Conservation (phyloP, 2,888 invertebrate genomes). For the Drosophila diplacantha region DNA sequence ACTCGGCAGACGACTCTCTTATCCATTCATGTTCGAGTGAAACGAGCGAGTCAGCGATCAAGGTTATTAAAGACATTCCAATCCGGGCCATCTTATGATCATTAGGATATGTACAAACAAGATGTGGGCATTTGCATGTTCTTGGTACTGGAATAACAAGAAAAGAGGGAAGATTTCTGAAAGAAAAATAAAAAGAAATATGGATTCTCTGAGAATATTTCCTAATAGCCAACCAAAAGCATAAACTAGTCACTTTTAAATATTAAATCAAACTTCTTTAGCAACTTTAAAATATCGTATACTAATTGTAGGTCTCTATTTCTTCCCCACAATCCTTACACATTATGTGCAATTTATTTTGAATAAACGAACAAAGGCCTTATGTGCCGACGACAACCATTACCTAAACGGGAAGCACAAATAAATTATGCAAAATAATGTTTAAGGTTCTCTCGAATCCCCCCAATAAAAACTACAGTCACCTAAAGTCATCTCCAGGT, state of each 20-base stretch:
- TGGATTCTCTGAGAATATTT: too few relatives aligned
- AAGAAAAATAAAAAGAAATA: not conserved
- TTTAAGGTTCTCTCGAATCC: constrained; percentile 13
- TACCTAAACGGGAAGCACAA: constrained; percentile 19
- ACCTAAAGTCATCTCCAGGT: constrained; percentile 23
- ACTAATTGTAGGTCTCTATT: too few relatives aligned
- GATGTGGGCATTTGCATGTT: constrained; percentile 15
- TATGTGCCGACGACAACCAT: constrained; percentile 6
- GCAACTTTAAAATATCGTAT: too few relatives aligned
- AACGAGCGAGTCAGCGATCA: constrained; percentile 23
- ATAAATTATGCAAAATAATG: constrained; percentile 35
- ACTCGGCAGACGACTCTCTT: constrained; percentile 36
- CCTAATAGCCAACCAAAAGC: not conserved
- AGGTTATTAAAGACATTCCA: constrained; percentile 35
- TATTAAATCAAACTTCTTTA: too few relatives aligned
- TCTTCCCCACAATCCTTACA: not conserved
- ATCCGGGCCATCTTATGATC: constrained; percentile 13
- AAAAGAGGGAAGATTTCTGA: not conserved
- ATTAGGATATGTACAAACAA: constrained; percentile 18
- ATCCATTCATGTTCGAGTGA: constrained; percentile 29
- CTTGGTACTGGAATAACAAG: not conserved
- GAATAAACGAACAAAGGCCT: constrained; percentile 5
- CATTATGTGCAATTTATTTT: not conserved
- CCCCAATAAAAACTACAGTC: constrained; percentile 20
- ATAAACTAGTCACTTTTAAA: too few relatives aligned